These are phyloP conservation scores for Heliangelus exortis DNA, from an alignment of 2,797 vertebrate genomes.

Conservation along the genomic window DNA sequence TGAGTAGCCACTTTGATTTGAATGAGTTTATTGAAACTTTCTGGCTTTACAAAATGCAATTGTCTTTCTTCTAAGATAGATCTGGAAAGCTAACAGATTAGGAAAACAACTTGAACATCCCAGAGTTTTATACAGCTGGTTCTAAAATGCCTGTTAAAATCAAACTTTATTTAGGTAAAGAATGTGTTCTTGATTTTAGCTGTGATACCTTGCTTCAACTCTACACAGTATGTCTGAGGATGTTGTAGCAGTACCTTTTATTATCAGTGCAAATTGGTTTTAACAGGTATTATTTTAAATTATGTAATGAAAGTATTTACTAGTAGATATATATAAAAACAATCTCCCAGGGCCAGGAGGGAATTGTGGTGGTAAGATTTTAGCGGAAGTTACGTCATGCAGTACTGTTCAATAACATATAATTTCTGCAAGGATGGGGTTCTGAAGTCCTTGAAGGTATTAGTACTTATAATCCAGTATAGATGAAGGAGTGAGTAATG, in stretches of 20 bases:
- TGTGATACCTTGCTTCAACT: background rate
- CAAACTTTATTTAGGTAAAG: background rate
- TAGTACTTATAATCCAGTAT: background rate
- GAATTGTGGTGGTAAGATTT: background rate
- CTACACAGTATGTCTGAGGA: background rate
- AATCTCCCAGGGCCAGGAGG: background rate
- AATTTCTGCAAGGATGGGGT: background rate
- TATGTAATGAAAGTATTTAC: background rate
- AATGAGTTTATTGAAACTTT: background rate
- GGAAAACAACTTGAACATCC: background rate
- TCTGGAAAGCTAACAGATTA: background rate
- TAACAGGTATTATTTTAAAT: background rate
- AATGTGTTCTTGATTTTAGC: background rate
- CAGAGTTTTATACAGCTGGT: background rate
- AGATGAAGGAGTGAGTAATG: slow-evolving; percentile 2
- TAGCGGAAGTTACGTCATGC: background rate
- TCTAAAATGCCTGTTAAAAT: background rate
- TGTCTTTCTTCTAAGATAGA: background rate
- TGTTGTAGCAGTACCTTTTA: background rate
- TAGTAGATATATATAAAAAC: background rate
- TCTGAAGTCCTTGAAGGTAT: slow-evolving; percentile 3
- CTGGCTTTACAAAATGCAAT: background rate
- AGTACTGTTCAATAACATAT: background rate
- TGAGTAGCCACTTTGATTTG: background rate
- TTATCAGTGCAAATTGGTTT: background rate